A percentile compares a stretch with the other conserved stretches of the same genome.
Evolutionary conservation across 1,140 invertebrate species (phyloP).

Genomic region (Macrosteles quadrilineatus): DNA sequence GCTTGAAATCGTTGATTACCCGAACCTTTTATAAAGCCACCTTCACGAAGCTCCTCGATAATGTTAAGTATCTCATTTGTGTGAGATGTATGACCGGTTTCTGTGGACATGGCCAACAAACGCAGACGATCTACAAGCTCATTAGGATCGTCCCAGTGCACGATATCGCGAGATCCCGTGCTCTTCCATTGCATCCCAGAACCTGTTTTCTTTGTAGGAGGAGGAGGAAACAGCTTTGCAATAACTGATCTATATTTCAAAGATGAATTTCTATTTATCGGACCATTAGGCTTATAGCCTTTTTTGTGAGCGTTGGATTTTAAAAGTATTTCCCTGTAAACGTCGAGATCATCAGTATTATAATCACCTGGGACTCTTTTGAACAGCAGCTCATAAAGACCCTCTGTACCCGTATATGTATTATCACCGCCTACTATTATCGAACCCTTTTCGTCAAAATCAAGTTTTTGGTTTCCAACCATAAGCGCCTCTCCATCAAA

Average conservation of each 20-base stretch:
- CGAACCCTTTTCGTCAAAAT: not conserved
- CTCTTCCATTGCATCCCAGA: not conserved
- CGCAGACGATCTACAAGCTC: slow-evolving; percentile 6
- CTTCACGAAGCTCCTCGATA: slow-evolving; percentile 6
- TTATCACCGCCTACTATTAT: not conserved
- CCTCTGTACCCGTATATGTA: not conserved
- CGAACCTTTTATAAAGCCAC: not conserved
- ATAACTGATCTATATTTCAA: slow-evolving; percentile 5
- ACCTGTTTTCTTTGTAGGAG: not conserved
- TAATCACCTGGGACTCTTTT: slow-evolving; percentile 1
- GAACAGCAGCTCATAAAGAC: slow-evolving; percentile 13
- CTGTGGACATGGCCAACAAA: not conserved
- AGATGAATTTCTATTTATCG: not conserved
- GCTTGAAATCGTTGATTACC: not conserved
- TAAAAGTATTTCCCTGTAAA: not conserved
- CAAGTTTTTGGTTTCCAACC: not conserved
- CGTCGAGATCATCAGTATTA: not conserved
- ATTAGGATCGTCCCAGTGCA: slow-evolving; percentile 3
- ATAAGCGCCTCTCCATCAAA: not conserved
- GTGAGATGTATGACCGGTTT: not conserved
- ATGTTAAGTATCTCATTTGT: slow-evolving; percentile 4
- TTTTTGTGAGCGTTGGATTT: slow-evolving; percentile 6
- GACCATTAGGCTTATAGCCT: not conserved
- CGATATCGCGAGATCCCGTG: not conserved
- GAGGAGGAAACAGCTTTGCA: not conserved